Base-by-base conservation (phyloP, 2,888 invertebrate genomes). In the Erebia ligea region DNA sequence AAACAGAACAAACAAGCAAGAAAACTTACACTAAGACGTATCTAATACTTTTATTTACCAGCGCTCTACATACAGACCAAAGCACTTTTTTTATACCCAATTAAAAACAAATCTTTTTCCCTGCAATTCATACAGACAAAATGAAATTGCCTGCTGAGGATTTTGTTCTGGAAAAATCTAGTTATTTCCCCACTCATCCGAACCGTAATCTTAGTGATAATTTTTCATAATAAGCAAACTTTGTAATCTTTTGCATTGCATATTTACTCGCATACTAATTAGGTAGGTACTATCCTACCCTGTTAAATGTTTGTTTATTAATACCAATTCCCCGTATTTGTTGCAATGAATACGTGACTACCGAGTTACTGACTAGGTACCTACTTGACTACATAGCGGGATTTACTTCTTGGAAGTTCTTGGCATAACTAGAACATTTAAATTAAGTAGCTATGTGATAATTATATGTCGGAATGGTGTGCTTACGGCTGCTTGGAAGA, bases 381-480 rank as follows among this genome's bases (percentile, higher is more conserved):
- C n/a, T n/a, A n/a, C n/a, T n/a, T n/a, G n/a, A n/a, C 34, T 34
- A 34, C 5, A 34, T 67, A 48, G 54, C 66, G 62, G 63, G 63
- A 68, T 61, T 42, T 21, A 17, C 63, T 48, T 50, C 25, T 25
- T 19, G 64, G 67, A 21, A 17, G 57, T 48, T 50, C 25, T 25
- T 19, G 64, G 67, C 67, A 58, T 58, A 58, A 59, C 59, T 50
- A 54, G 40, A 59, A 50, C 59, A 40, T 59, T 59, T 59, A 40
- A 59, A 59, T 59, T 59, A 59, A 19, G 54, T 17, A 19, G 54
- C 10, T 19, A 54, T 59, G 59, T 59, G 40, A 9, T 54, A 71
- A 71, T 71, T 71, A 66, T 71, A 66, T 66, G 50, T 50, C 54
- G 62, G 15, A 25, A 21, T 50, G 58, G 21, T 66, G 54, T 61